Percentiles rank a stretch among this genome's conserved stretches.
Conservation (phyloP, 2,797 vertebrate genomes). For the Poeciliopsis gracilis region DNA sequence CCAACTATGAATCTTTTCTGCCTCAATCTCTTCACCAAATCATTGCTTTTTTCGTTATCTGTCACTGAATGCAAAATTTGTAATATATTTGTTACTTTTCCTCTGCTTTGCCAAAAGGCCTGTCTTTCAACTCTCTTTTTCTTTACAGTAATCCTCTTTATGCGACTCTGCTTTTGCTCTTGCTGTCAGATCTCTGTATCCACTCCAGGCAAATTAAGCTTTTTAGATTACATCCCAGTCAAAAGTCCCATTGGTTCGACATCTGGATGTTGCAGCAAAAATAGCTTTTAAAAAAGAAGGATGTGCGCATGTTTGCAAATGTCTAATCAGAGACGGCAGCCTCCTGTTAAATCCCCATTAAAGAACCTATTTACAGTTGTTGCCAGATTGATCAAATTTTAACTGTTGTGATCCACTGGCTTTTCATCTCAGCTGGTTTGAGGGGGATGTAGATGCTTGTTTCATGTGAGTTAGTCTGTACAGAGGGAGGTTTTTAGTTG, state of each 20-base stretch:
- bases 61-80: slow-evolving; percentile 18
- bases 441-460: slow-evolving; percentile 15
- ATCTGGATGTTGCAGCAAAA: slow-evolving; percentile 46
- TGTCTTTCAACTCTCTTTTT: slow-evolving; percentile 34
- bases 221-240: slow-evolving; percentile 77
- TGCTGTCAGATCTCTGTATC: slow-evolving; percentile 73
- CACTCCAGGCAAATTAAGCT: slow-evolving; percentile 75
- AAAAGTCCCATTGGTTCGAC: slow-evolving; percentile 61
- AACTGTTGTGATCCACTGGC: slow-evolving; percentile 65
- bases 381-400: slow-evolving; percentile 82
- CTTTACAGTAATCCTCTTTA: slow-evolving; percentile 58
- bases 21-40: slow-evolving; percentile 8
- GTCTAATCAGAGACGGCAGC: slow-evolving; percentile 72
- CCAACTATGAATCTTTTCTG: slow-evolving; percentile 10
- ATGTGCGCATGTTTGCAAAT: slow-evolving; percentile 55
- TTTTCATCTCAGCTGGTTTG: slow-evolving; percentile 74
- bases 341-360: slow-evolving; percentile 77
- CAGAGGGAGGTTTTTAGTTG: slow-evolving; percentile 62
- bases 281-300: slow-evolving; percentile 38
- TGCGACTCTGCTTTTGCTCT: slow-evolving; percentile 38
- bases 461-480: slow-evolving; percentile 31
- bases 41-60: slow-evolving; percentile 7
- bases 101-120: slow-evolving; percentile 28
- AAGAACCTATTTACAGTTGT: slow-evolving; percentile 82
- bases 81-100: slow-evolving; percentile 32